phyloP scores from a whole-genome alignment of 2,797 vertebrate genomes.

The Netta rufina region DNA sequence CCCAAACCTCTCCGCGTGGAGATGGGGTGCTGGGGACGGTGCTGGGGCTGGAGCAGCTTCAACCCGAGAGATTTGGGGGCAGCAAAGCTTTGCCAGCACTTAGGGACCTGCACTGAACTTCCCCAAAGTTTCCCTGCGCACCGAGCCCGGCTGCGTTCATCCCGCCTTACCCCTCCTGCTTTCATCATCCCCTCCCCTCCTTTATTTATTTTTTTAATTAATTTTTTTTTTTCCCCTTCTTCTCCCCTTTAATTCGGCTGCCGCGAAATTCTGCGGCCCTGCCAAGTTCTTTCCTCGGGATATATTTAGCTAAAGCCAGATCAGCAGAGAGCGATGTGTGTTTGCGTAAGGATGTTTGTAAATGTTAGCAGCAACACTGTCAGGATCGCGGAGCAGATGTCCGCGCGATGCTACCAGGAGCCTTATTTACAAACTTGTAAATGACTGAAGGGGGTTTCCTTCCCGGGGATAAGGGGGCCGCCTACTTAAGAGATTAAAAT shows the following conservation, averaged over 20 bases:
- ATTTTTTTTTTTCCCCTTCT: background rate
- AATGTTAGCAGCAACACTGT: slow-evolving; percentile 68
- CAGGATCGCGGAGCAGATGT: slow-evolving; percentile 68
- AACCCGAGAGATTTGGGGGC: background rate
- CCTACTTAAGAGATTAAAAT: slow-evolving; percentile 62
- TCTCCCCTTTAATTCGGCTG: slow-evolving; percentile 34
- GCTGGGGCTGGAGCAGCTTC: background rate
- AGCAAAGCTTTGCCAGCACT: background rate
- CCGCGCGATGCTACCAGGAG: slow-evolving; percentile 68
- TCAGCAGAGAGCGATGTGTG: slow-evolving; percentile 66
- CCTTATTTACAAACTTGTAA: slow-evolving; percentile 73
- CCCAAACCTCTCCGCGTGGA: background rate
- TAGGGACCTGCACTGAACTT: background rate
- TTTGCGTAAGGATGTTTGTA: slow-evolving; percentile 79
- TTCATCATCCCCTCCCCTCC: background rate
- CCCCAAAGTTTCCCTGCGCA: background rate
- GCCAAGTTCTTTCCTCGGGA: slow-evolving; percentile 78
- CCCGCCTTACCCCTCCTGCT: background rate
- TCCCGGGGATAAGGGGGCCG: slow-evolving; percentile 25
- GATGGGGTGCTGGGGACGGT: background rate
- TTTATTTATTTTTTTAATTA: background rate
- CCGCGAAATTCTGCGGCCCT: slow-evolving; percentile 75
- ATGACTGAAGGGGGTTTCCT: slow-evolving; percentile 63
- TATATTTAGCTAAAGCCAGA: slow-evolving; percentile 80
- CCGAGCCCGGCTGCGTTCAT: background rate